Evolutionary conservation across 1,140 invertebrate species (phyloP), one percentile per base, ranked within the genome.

Genomic region (Medauroidea extradentata): DNA sequence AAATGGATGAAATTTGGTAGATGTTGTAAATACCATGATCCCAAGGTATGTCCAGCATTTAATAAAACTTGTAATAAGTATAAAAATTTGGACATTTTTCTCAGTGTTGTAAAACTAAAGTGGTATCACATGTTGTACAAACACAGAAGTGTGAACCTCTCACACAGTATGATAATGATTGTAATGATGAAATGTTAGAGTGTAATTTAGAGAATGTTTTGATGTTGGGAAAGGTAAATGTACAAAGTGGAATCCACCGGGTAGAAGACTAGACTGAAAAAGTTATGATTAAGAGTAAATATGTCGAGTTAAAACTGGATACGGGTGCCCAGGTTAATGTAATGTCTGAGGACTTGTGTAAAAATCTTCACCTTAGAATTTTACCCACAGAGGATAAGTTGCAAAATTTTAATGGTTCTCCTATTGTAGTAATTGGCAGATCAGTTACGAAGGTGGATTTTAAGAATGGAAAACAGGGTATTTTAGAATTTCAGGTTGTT

Each of bases 41-140:
- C n/a, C 13, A 50, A 53, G 19, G 43, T 41, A 41, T 63, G 62
- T 38, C 59, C 59, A 53, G 62, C 62, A 21, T 61, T 41, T 27
- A 27, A 46, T 46, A 57, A 57, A 39, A 34, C 24, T 46, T 63
- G 62, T 44, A 34, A 58, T 0, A 50, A 43, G 38, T 64, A 57
- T 59, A 42, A 42, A 44, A 13, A 14, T 24, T 43, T 54, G 25
- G 29, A n/a, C n/a, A n/a, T n/a, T n/a, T n/a, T n/a, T n/a, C n/a
- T n/a, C n/a, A n/a, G n/a, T n/a, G n/a, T n/a, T n/a, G n/a, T n/a
- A n/a, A n/a, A n/a, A n/a, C n/a, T n/a, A n/a, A n/a, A n/a, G n/a
- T n/a, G n/a, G n/a, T n/a, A n/a, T n/a, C n/a, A n/a, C n/a, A n/a
- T n/a, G n/a, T n/a, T n/a, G n/a, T n/a, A n/a, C n/a, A n/a, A n/a